phyloP scores from a whole-genome alignment of 2,797 vertebrate genomes.

The Tenualosa thibaudeaui region DNA sequence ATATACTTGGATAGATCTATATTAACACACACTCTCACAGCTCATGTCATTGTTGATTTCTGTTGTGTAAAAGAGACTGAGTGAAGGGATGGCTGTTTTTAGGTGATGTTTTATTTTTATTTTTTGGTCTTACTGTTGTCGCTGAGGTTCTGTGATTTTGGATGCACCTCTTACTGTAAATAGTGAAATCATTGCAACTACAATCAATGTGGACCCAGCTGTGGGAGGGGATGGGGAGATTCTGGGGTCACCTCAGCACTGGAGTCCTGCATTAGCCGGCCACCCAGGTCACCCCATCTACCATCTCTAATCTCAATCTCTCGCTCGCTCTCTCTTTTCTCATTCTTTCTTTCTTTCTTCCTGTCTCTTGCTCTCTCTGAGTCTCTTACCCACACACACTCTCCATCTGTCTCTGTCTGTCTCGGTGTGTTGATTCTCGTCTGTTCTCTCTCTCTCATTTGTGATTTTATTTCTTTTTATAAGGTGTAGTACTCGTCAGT shows the following conservation, averaged over 20 bases:
- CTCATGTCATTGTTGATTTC: conserved; percentile 84
- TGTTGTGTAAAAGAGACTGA: conserved; percentile 80
- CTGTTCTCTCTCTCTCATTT: conserved; percentile 38
- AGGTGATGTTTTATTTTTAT: conserved; percentile 38
- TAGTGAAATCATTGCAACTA: conserved; percentile 84
- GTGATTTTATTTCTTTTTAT: conserved; percentile 53
- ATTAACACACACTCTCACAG: conserved; percentile 79
- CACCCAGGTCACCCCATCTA: conserved; percentile 70
- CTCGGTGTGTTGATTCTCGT: neutral
- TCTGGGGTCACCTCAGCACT: conserved; percentile 47
- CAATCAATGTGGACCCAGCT: conserved; percentile 81
- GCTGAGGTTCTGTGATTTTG: conserved; percentile 67
- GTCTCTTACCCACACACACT: neutral
- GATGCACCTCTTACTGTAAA: conserved; percentile 81
- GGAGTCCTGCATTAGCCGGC: conserved; percentile 7
- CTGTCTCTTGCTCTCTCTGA: conserved; percentile 16
- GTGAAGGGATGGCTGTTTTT: conserved; percentile 74
- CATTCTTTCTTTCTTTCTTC: neutral
- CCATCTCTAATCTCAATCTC: conserved; percentile 45
- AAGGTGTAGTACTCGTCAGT: conserved; percentile 60
- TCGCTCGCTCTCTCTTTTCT: conserved; percentile 28
- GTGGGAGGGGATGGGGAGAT: conserved; percentile 42
- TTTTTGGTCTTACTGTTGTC: conserved; percentile 69
- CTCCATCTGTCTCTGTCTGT: conserved; percentile 27
- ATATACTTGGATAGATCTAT: conserved; percentile 70